Conservation (phyloP, 2,797 vertebrate species). For the Microchirus variegatus region DNA sequence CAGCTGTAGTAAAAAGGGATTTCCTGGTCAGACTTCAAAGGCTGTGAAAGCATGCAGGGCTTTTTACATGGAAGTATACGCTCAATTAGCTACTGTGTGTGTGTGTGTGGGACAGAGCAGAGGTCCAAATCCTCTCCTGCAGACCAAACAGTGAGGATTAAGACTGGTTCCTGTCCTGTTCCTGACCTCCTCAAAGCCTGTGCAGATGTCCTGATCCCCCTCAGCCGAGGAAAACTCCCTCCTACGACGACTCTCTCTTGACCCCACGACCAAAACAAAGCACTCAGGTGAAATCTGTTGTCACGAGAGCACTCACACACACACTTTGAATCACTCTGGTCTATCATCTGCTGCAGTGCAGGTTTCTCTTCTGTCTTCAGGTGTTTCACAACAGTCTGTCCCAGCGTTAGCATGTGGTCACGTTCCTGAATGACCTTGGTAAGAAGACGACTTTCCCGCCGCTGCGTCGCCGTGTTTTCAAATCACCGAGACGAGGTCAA, state of each 20-base stretch:
- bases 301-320: constrained; percentile 58
- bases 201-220: constrained; percentile 77
- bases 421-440: too few relatives aligned
- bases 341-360: constrained; percentile 47
- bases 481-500: constrained; percentile 58
- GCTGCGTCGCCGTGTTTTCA: constrained; percentile 35
- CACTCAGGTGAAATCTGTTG: constrained; percentile 79
- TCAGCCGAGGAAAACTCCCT: constrained; percentile 17
- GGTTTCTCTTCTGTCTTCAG: constrained; percentile 12
- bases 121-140: constrained; percentile 74
- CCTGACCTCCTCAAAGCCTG: constrained; percentile 81
- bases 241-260: constrained; percentile 63
- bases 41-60: constrained; percentile 50
- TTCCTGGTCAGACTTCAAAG: constrained; percentile 45
- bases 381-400: constrained; percentile 18
- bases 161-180: constrained; percentile 79
- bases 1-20: constrained; percentile 52
- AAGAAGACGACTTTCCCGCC: too few relatives aligned
- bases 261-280: constrained; percentile 72
- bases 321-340: constrained; percentile 45
- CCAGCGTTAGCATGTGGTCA: too few relatives aligned
- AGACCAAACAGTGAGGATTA: constrained; percentile 80
- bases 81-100: constrained; percentile 77
- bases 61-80: constrained; percentile 62
- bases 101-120: constrained; percentile 56